A percentile compares a stretch with the other conserved stretches of the same genome.
phyloP scores from a whole-genome alignment of 2,888 invertebrate species.

The Falcaria lacertinaria region DNA sequence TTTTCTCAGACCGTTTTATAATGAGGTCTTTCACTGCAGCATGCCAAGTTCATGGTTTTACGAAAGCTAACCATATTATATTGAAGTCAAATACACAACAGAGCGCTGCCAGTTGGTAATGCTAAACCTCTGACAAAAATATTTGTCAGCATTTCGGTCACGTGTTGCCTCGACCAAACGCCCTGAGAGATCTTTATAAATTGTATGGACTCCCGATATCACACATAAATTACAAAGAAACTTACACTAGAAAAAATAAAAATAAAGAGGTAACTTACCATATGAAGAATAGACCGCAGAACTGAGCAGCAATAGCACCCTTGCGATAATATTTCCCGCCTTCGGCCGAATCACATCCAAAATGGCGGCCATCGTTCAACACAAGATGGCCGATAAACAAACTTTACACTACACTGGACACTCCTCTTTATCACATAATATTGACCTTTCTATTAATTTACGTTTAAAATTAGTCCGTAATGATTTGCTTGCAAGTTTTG shows the following conservation, averaged over 20 bases:
- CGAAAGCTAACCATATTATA: too few species aligned
- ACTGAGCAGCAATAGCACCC: slow-evolving; percentile 48
- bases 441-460: slow-evolving; percentile 34
- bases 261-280: slow-evolving; percentile 42
- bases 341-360: slow-evolving; percentile 44
- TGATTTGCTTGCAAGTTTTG: slow-evolving; percentile 22
- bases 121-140: too few species aligned
- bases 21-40: background rate
- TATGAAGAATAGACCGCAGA: slow-evolving; percentile 65
- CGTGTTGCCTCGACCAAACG: too few species aligned
- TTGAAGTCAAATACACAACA: too few species aligned
- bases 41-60: too few species aligned
- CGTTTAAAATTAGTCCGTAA: slow-evolving; percentile 29
- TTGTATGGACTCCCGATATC: too few species aligned
- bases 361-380: slow-evolving; percentile 51
- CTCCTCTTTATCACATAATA: slow-evolving; percentile 69
- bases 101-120: too few species aligned
- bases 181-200: too few species aligned
- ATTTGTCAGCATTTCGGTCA: too few species aligned
- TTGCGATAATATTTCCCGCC: slow-evolving; percentile 42
- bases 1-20: background rate
- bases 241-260: background rate
- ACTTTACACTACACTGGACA: slow-evolving; percentile 43
- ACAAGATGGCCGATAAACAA: slow-evolving; percentile 46
- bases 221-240: too few species aligned